These are phyloP conservation scores for Hirtodrosophila alboralis DNA, from an alignment of 2,888 invertebrate genomes.

Conservation along the genomic window DNA sequence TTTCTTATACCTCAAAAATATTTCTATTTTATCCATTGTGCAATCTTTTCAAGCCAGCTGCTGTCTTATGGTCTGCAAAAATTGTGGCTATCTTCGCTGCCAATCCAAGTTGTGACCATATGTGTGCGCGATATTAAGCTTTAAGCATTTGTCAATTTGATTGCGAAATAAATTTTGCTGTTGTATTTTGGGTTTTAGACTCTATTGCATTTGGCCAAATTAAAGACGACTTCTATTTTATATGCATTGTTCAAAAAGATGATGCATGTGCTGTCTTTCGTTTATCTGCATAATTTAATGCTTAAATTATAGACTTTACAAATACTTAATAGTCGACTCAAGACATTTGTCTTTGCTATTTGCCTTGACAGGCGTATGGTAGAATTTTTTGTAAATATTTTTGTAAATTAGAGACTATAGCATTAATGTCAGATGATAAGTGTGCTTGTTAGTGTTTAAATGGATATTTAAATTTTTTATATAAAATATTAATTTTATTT, in stretches of 20 bases:
- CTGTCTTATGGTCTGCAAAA: not conserved
- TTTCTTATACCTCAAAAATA: too few species aligned
- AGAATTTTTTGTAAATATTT: not conserved
- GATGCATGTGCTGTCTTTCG: constrained; percentile 56
- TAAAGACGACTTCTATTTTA: constrained; percentile 36
- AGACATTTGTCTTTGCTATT: constrained; percentile 18
- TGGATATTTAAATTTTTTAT: too few species aligned
- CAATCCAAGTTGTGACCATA: constrained; percentile 42
- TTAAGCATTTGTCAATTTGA: constrained; percentile 75
- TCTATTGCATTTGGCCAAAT: constrained; percentile 33
- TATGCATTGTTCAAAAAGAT: constrained; percentile 55
- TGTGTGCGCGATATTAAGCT: constrained; percentile 40
- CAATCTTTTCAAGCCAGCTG: constrained; percentile 12
- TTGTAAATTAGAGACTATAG: too few species aligned
- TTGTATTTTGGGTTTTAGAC: constrained; percentile 10
- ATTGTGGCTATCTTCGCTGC: constrained; percentile 35
- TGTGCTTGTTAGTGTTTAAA: too few species aligned
- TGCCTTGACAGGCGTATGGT: constrained; percentile 12
- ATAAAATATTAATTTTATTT: too few species aligned
- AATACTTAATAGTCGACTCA: constrained; percentile 31
- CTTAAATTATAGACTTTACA: constrained; percentile 67
- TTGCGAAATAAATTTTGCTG: constrained; percentile 71
- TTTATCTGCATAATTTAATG: constrained; percentile 74
- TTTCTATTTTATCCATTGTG: too few species aligned
- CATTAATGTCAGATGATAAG: too few species aligned